Percentiles rank a stretch among this genome's conserved stretches.
phyloP scores from a whole-genome alignment of 2,113 vertebrate species.

The Bufo bufo region DNA sequence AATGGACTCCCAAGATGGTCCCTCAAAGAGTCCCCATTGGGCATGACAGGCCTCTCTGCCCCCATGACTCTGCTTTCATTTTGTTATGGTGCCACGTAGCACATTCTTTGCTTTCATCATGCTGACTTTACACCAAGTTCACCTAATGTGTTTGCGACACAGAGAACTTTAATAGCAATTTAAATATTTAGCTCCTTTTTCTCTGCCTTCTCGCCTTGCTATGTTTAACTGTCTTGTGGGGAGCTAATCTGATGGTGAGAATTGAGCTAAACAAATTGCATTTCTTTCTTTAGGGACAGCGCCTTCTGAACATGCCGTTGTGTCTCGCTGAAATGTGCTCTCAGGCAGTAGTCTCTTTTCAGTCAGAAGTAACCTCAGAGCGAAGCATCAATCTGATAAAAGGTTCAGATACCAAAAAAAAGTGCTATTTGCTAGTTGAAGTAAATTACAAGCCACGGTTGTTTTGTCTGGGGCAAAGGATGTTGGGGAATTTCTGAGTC shows the following conservation, averaged over 20 bases:
- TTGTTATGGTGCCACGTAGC: not conserved
- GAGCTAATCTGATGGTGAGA: not conserved
- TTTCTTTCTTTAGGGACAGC: conserved; percentile 6
- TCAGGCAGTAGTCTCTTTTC: conserved; percentile 22
- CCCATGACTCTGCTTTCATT: not conserved
- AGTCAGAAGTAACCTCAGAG: conserved; percentile 33
- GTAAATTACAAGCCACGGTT: not conserved
- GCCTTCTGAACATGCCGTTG: not conserved
- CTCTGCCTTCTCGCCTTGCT: not conserved
- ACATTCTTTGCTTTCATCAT: not conserved
- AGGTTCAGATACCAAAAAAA: not conserved
- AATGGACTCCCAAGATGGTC: too few species aligned
- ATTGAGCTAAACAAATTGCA: conserved; percentile 40
- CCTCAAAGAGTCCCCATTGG: not conserved
- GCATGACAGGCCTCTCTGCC: not conserved
- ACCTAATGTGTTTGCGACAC: not conserved
- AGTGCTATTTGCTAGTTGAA: conserved; percentile 35
- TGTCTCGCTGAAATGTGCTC: not conserved
- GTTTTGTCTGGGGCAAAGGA: not conserved
- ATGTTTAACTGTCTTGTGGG: not conserved
- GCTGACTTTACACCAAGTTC: not conserved
- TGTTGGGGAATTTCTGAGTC: not conserved
- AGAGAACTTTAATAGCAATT: conserved; percentile 33
- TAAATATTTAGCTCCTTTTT: conserved; percentile 35
- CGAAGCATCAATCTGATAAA: conserved; percentile 24